phyloP scores from a whole-genome alignment of 2,888 invertebrate species.

The Sinhomidia bicolor region DNA sequence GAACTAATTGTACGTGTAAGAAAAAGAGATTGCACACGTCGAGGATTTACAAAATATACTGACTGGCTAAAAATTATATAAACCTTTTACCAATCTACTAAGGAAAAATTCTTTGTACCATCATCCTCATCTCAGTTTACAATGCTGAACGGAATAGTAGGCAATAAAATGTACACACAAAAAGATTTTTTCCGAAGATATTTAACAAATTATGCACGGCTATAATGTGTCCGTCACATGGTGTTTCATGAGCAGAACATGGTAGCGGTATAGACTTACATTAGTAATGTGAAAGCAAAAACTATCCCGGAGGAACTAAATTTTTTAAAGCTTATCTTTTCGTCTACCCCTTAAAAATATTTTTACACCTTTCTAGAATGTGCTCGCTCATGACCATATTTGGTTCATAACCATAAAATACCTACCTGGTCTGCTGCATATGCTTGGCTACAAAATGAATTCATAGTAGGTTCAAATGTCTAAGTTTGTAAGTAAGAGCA shows the following conservation, averaged over 20 bases:
- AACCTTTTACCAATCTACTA: background rate
- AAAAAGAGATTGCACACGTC: background rate
- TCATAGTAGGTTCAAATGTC: background rate
- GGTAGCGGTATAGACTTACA: background rate
- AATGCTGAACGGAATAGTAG: background rate
- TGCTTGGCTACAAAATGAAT: background rate
- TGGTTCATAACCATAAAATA: background rate
- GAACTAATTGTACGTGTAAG: slow-evolving; percentile 12
- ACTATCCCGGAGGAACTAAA: background rate
- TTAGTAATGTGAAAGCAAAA: background rate
- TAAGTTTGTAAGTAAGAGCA: background rate
- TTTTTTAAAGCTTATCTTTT: slow-evolving; percentile 18
- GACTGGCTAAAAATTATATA: background rate
- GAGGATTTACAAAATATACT: background rate
- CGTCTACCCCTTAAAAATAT: background rate
- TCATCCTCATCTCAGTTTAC: slow-evolving; percentile 12
- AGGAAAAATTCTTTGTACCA: background rate
- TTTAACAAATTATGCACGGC: slow-evolving; percentile 8
- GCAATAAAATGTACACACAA: slow-evolving; percentile 26
- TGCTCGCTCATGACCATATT: slow-evolving; percentile 19
- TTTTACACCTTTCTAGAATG: slow-evolving; percentile 28
- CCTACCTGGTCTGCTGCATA: too few species aligned
- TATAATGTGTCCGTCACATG: background rate
- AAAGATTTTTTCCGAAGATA: background rate
- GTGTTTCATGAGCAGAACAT: background rate